Evolutionary conservation across 2,888 invertebrate genomes (phyloP).

Genomic region (Panopea generosa): DNA sequence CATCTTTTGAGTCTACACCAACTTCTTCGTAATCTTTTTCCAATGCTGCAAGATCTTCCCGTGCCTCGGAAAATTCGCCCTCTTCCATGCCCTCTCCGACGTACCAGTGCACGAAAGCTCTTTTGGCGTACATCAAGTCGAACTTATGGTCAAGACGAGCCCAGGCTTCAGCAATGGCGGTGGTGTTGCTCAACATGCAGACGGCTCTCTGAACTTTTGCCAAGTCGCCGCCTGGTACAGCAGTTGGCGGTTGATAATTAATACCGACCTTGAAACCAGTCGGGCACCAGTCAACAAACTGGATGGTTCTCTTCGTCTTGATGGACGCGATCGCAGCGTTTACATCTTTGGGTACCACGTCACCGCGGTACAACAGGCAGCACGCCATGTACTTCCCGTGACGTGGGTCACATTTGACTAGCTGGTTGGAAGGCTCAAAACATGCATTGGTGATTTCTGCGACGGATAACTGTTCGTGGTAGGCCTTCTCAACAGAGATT

Average conservation of each 20-base stretch:
- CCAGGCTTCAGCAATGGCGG: conserved; percentile 96
- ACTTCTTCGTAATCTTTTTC: no score
- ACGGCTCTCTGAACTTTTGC: no score
- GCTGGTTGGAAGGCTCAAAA: conserved; percentile 81
- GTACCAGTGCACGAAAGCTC: conserved; percentile 95
- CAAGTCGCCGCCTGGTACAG: no score
- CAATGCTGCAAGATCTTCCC: no score
- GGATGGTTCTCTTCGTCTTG: no score
- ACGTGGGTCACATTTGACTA: conserved; percentile 84
- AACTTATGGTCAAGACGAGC: conserved; percentile 92
- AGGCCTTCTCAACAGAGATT: no score
- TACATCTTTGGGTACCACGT: conserved; percentile 84
- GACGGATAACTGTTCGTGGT: conserved; percentile 89
- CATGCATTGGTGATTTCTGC: conserved; percentile 80
- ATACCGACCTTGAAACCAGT: no score
- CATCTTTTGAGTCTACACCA: conserved; percentile 1
- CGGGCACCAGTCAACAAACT: no score
- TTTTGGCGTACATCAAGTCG: conserved; percentile 92
- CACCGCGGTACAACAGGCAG: conserved; percentile 84
- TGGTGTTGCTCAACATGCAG: conserved; percentile 94
- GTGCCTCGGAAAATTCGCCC: conserved; percentile 52
- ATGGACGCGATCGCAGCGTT: conserved; percentile 82
- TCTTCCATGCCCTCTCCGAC: conserved; percentile 78
- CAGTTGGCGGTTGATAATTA: no score
- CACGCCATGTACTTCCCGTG: conserved; percentile 86